A percentile compares a stretch with the other conserved stretches of the same genome.
Evolutionary conservation across 1,140 invertebrate genomes (phyloP).

Genomic region (Ganaspis sp.): DNA sequence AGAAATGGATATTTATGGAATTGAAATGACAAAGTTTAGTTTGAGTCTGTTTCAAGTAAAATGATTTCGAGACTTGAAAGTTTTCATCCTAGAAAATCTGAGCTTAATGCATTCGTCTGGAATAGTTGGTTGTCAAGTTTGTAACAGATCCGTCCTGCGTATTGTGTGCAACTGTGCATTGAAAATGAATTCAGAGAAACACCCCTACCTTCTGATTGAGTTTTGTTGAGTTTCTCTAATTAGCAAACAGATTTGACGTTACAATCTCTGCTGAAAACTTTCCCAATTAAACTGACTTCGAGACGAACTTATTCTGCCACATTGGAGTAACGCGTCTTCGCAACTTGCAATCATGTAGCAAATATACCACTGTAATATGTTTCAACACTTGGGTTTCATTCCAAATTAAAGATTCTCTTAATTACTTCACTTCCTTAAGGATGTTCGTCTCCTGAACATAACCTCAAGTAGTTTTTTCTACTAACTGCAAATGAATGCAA

Average conservation of each 20-base stretch:
- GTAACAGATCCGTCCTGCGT: constrained; percentile 21
- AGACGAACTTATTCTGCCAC: constrained; percentile 19
- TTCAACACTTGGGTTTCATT: not conserved
- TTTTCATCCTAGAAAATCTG: constrained; percentile 15
- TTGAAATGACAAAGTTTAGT: not conserved
- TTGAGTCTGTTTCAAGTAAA: not conserved
- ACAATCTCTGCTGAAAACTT: constrained; percentile 20
- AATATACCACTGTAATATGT: constrained; percentile 13
- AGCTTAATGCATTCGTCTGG: constrained; percentile 19
- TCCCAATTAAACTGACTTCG: constrained; percentile 25
- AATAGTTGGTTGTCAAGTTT: constrained; percentile 21
- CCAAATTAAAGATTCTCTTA: not conserved
- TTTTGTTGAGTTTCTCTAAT: constrained; percentile 29
- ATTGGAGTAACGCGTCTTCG: constrained; percentile 11
- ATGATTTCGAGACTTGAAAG: not conserved
- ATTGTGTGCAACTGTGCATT: constrained; percentile 14
- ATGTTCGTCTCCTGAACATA: not conserved
- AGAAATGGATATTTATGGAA: not conserved
- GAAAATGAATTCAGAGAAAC: constrained; percentile 27
- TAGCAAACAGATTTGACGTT: constrained; percentile 31
- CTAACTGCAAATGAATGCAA: too few relatives aligned
- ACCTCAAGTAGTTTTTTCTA: not conserved
- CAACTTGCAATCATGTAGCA: constrained; percentile 23
- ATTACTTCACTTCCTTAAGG: not conserved
- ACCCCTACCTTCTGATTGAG: constrained; percentile 18